phyloP scores from a whole-genome alignment of 2,888 invertebrate species.

The Lithodes maja region DNA sequence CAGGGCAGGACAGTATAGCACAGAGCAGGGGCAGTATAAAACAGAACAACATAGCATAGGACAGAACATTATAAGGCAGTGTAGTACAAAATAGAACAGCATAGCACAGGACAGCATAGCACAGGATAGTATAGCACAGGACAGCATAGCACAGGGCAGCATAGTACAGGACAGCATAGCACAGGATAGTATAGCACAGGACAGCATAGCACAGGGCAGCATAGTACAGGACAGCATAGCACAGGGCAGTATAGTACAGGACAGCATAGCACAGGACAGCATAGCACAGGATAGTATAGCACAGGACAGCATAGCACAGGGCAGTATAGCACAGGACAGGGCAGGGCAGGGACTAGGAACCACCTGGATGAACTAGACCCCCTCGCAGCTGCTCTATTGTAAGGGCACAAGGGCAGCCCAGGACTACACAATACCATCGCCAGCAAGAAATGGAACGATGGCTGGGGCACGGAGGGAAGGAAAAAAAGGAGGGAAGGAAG shows the following conservation, averaged over 20 bases:
- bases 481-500: constrained; percentile 1
- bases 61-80: neutral
- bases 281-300: neutral
- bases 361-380: neutral
- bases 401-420: neutral
- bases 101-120: neutral
- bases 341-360: neutral
- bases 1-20: neutral
- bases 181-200: neutral
- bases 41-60: too few relatives aligned
- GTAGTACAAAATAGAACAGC: neutral
- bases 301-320: neutral
- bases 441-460: too few relatives aligned
- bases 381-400: neutral
- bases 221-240: neutral
- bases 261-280: neutral
- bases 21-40: neutral
- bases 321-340: neutral
- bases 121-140: neutral
- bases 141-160: neutral
- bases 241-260: neutral
- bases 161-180: neutral
- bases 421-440: too few relatives aligned
- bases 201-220: neutral
- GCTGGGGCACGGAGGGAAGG: neutral